phyloP scores from a whole-genome alignment of 1,140 invertebrate species.

The Phymorhynchus buccinoides region DNA sequence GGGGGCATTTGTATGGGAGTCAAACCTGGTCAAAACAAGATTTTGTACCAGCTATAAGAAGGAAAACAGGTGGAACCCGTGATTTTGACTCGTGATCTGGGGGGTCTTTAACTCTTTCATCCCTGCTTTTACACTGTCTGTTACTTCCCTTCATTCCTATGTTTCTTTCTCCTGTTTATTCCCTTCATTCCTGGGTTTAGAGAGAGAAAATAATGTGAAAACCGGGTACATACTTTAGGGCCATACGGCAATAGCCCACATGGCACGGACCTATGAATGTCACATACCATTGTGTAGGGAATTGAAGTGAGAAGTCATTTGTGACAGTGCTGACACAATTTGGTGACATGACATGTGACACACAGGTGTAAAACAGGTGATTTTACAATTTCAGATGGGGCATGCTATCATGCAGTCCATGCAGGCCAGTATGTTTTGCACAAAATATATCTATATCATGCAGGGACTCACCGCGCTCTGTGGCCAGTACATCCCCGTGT shows the following conservation, averaged over 20 bases:
- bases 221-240: background rate
- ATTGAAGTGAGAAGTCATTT: background rate
- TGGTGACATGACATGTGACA: background rate
- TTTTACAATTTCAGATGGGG: no score
- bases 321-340: background rate
- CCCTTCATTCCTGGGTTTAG: background rate
- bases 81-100: no score
- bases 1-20: no score
- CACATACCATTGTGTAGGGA: background rate
- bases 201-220: background rate
- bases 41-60: no score
- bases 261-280: background rate
- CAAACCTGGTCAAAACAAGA: no score
- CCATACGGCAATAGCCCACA: background rate
- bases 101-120: conserved; percentile 19
- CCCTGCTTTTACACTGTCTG: background rate
- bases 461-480: no score
- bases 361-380: background rate
- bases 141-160: background rate
- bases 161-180: background rate
- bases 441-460: no score
- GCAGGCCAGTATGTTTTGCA: no score
- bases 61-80: no score
- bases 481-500: no score
- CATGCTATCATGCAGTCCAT: no score